Percentiles rank a stretch among this genome's conserved stretches.
phyloP scores from a whole-genome alignment of 2,113 vertebrate genomes.

The Cacatua alba region DNA sequence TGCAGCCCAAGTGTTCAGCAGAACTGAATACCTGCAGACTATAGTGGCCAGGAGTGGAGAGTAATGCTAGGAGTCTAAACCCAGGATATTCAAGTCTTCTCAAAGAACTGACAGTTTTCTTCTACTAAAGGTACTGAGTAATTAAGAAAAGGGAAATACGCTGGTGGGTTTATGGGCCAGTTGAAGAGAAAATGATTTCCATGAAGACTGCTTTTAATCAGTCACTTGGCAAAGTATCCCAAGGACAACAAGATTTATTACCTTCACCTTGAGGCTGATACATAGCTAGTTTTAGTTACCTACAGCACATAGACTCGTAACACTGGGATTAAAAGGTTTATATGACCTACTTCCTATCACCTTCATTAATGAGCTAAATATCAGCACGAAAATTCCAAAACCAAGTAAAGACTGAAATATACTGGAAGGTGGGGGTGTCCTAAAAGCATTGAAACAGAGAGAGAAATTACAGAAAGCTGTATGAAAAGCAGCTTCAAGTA shows the following conservation, averaged over 20 bases:
- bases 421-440: accelerated
- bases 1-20: not conserved
- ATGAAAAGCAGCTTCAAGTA: not conserved
- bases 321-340: not conserved
- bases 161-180: not conserved
- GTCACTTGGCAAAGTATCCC: not conserved
- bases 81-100: not conserved
- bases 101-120: not conserved
- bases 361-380: not conserved
- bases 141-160: not conserved
- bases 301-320: not conserved
- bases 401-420: not conserved
- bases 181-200: not conserved
- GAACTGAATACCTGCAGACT: not conserved
- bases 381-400: not conserved
- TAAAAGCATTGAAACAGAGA: not conserved
- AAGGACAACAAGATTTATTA: not conserved
- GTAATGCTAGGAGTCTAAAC: not conserved
- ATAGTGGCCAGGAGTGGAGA: not conserved
- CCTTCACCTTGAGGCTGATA: not conserved
- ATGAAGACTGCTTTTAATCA: not conserved
- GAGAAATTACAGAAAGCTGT: not conserved
- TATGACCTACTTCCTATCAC: not conserved
- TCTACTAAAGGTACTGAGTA: not conserved
- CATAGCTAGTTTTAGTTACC: not conserved